Percentiles rank a stretch among this genome's conserved stretches.
Evolutionary conservation across 2,888 invertebrate species (phyloP).

Genomic region (Brachylomia viminalis): DNA sequence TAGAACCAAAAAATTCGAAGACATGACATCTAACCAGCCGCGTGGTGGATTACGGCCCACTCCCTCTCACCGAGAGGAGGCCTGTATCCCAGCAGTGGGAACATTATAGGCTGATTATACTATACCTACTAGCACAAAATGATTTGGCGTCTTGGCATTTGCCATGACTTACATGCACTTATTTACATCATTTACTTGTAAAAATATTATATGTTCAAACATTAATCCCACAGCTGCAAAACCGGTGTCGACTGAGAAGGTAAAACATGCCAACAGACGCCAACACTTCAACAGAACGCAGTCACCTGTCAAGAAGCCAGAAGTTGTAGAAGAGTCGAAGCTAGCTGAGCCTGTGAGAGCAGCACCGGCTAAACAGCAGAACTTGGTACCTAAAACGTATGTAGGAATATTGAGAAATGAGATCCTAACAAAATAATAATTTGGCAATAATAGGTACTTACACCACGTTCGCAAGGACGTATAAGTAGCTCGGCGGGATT

Average conservation of each 20-base stretch:
- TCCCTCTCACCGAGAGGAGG: too few species aligned
- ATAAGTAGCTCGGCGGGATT: too few species aligned
- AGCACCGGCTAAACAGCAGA: not conserved
- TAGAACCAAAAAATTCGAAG: too few species aligned
- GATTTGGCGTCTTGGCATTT: not conserved
- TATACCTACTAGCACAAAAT: too few species aligned
- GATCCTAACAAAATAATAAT: not conserved
- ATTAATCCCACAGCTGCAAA: constrained; percentile 2
- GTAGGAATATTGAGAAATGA: not conserved
- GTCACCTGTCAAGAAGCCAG: not conserved
- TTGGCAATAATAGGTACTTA: too few species aligned
- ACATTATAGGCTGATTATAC: too few species aligned
- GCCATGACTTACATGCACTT: not conserved
- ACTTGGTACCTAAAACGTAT: constrained; percentile 27
- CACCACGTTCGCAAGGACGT: too few species aligned
- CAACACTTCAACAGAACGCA: not conserved
- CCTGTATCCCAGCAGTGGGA: too few species aligned
- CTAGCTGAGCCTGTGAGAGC: not conserved
- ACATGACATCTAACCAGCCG: too few species aligned
- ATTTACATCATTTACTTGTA: not conserved
- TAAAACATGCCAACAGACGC: not conserved
- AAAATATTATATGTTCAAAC: not conserved
- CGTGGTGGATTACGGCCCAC: too few species aligned
- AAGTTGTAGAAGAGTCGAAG: not conserved
- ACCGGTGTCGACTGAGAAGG: not conserved